These are phyloP conservation scores for Oncorhynchus tshawytscha DNA, from an alignment of 2,113 vertebrate genomes.

Conservation along the genomic window DNA sequence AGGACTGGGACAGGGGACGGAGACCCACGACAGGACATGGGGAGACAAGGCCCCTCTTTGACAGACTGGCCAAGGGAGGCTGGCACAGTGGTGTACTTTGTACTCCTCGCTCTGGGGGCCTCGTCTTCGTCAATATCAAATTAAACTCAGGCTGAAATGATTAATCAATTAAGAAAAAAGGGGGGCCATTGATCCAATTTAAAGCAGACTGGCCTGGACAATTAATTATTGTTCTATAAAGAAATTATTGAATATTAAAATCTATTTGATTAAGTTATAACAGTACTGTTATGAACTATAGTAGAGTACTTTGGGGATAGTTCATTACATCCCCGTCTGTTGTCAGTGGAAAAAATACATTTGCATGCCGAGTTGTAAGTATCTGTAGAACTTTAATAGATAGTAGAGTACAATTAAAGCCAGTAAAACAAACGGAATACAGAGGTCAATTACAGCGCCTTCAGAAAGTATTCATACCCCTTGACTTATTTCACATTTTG, in stretches of 20 bases:
- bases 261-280: conserved; percentile 28
- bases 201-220: conserved; percentile 24
- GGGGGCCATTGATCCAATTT: conserved; percentile 46
- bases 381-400: background rate
- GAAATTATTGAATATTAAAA: conserved; percentile 18
- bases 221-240: conserved; percentile 46
- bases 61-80: background rate
- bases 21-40: background rate
- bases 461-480: no score
- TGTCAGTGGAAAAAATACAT: background rate
- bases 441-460: no score
- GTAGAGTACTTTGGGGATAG: no score
- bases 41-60: conserved; percentile 18
- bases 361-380: background rate
- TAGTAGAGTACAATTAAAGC: background rate
- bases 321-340: background rate
- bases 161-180: conserved; percentile 57
- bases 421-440: background rate
- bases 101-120: background rate
- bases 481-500: no score
- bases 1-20: background rate
- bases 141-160: conserved; percentile 61
- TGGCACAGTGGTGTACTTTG: conserved; percentile 17
- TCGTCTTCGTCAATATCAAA: conserved; percentile 35
- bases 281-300: background rate